These are phyloP conservation scores for Adelphocoris suturalis DNA, from an alignment of 2,888 invertebrate genomes.

Conservation along the genomic window DNA sequence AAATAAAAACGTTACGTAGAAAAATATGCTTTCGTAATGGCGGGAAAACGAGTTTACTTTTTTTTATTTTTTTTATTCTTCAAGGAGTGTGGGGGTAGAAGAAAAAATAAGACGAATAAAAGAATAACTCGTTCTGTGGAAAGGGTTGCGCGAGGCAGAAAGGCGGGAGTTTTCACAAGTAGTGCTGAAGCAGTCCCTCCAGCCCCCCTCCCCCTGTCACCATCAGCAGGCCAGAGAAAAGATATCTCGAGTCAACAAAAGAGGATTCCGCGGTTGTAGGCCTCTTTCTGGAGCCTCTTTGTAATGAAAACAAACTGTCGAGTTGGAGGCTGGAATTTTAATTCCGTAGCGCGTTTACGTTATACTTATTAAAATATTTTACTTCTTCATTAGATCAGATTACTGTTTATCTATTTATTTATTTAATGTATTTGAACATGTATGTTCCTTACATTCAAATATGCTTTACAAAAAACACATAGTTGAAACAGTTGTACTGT, in stretches of 20 bases:
- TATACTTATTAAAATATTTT: slow-evolving; percentile 42
- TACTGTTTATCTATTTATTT: neutral
- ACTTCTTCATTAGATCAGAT: slow-evolving; percentile 58
- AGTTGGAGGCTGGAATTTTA: slow-evolving; percentile 49
- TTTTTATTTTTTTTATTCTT: too few relatives aligned
- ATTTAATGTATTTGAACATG: neutral
- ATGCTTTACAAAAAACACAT: too few relatives aligned
- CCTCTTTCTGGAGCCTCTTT: neutral
- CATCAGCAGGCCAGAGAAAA: neutral
- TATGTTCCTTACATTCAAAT: too few relatives aligned
- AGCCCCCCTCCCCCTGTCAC: neutral
- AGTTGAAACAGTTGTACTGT: too few relatives aligned
- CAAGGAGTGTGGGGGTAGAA: neutral
- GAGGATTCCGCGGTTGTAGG: slow-evolving; percentile 14
- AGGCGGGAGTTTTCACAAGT: slow-evolving; percentile 16
- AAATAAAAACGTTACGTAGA: slow-evolving; percentile 32
- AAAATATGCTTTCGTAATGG: slow-evolving; percentile 30
- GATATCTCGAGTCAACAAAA: slow-evolving; percentile 53
- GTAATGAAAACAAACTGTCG: slow-evolving; percentile 52
- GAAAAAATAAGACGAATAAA: slow-evolving; percentile 16
- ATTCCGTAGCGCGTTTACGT: slow-evolving; percentile 28
- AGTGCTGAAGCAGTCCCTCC: slow-evolving; percentile 16
- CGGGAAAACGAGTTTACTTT: neutral
- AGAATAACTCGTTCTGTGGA: neutral
- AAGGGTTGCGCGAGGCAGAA: neutral